Evolutionary conservation across 1,140 invertebrate genomes (phyloP).

Genomic region (Drosophila parabipectinata): DNA sequence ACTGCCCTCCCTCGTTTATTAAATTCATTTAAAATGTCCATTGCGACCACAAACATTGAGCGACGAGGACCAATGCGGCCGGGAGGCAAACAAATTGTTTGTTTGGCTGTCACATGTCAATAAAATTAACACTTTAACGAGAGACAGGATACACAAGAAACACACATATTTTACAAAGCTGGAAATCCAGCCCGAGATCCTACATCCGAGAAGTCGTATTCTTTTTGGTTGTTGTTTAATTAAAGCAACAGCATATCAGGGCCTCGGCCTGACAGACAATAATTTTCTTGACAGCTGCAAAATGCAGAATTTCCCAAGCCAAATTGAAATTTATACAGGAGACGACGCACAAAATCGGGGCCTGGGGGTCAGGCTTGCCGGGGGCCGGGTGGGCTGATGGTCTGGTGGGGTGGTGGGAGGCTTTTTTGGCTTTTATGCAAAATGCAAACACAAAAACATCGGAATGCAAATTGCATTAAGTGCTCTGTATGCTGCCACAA

Average conservation of each 20-base stretch:
- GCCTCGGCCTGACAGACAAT: constrained; percentile 49
- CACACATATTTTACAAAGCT: constrained; percentile 35
- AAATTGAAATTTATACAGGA: constrained; percentile 75
- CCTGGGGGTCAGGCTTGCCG: neutral
- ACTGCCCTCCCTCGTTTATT: constrained; percentile 45
- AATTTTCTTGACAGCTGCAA: constrained; percentile 76
- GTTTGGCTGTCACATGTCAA: constrained; percentile 76
- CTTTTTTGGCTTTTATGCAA: constrained; percentile 49
- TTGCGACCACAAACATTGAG: constrained; percentile 59
- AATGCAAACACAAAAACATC: constrained; percentile 44
- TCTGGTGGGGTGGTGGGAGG: neutral
- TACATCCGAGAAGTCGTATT: constrained; percentile 15
- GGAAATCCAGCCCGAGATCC: neutral
- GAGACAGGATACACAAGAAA: constrained; percentile 9
- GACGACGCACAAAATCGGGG: constrained; percentile 2
- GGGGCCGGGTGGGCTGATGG: neutral
- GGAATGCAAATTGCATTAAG: constrained; percentile 74
- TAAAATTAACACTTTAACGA: constrained; percentile 78
- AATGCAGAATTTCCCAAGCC: constrained; percentile 68
- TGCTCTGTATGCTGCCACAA: constrained; percentile 34
- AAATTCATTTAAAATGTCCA: constrained; percentile 69
- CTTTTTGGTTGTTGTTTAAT: constrained; percentile 61
- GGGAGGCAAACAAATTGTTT: constrained; percentile 64
- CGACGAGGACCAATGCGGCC: constrained; percentile 51
- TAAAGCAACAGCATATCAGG: constrained; percentile 63